phyloP scores from a whole-genome alignment of 2,113 vertebrate genomes.

The Hiodon alosoides region DNA sequence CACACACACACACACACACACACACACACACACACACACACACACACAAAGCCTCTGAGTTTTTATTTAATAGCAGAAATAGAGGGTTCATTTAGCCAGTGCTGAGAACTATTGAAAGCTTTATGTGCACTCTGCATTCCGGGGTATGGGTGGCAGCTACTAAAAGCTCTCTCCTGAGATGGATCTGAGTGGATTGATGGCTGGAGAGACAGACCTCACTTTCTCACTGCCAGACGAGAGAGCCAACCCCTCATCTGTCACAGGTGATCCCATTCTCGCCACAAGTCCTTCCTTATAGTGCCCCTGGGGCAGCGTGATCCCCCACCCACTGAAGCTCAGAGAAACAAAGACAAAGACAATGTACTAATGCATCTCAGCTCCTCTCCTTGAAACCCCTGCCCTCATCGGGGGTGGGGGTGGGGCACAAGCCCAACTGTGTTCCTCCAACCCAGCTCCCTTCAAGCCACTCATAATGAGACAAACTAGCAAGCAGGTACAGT shows the following conservation, averaged over 20 bases:
- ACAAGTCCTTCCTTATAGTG: too few relatives aligned
- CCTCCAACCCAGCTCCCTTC: too few relatives aligned
- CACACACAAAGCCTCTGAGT: slow-evolving; percentile 14
- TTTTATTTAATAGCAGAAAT: slow-evolving; percentile 11
- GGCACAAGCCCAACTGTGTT: too few relatives aligned
- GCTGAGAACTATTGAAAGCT: not conserved
- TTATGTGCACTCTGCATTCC: not conserved
- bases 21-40: slow-evolving; percentile 1
- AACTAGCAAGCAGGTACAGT: not conserved
- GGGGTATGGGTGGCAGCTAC: too few relatives aligned
- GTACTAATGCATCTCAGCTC: not conserved
- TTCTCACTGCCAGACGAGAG: too few relatives aligned
- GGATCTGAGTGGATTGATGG: not conserved
- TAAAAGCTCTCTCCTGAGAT: not conserved
- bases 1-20: not conserved
- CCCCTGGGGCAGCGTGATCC: too few relatives aligned
- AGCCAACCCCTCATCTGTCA: too few relatives aligned
- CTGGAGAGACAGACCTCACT: not conserved
- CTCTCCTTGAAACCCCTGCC: not conserved
- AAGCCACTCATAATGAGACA: too few relatives aligned
- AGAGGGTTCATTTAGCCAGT: not conserved
- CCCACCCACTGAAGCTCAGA: too few relatives aligned
- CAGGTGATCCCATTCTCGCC: too few relatives aligned
- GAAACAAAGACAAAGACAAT: not conserved
- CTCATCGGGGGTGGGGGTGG: not conserved